These are phyloP conservation scores for Macaca mulatta DNA, from an alignment of 2,113 vertebrate species.

Conservation along the genomic window DNA sequence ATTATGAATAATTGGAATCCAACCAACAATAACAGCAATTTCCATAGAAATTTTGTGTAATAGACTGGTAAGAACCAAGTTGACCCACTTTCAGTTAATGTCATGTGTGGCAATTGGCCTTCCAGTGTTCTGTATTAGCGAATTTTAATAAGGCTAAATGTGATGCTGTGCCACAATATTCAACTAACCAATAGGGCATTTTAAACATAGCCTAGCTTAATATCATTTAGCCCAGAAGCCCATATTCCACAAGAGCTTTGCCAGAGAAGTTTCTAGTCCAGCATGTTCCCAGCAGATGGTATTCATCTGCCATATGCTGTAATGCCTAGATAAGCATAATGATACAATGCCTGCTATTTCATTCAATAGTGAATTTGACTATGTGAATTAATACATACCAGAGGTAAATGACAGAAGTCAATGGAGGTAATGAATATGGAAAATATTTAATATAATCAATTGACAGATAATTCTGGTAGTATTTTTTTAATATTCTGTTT, in stretches of 20 bases:
- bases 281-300: constrained; percentile 53
- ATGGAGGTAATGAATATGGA: background rate
- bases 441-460: background rate
- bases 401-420: background rate
- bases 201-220: constrained; percentile 19
- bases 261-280: constrained; percentile 32
- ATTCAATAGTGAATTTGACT: background rate
- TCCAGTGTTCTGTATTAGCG: constrained; percentile 23
- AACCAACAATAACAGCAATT: background rate
- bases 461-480: background rate
- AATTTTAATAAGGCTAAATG: constrained; percentile 54
- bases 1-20: constrained; percentile 46
- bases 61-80: background rate
- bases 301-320: constrained; percentile 26
- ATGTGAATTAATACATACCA: background rate
- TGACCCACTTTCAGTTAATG: constrained; percentile 16
- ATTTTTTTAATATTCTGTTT: background rate
- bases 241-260: constrained; percentile 13
- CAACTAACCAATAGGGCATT: constrained; percentile 11
- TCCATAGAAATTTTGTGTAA: constrained; percentile 1
- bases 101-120: constrained; percentile 29
- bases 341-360: background rate
- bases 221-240: constrained; percentile 33
- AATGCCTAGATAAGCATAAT: background rate
- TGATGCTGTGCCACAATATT: background rate